phyloP scores from a whole-genome alignment of 2,888 invertebrate species.

The Meganola albula region DNA sequence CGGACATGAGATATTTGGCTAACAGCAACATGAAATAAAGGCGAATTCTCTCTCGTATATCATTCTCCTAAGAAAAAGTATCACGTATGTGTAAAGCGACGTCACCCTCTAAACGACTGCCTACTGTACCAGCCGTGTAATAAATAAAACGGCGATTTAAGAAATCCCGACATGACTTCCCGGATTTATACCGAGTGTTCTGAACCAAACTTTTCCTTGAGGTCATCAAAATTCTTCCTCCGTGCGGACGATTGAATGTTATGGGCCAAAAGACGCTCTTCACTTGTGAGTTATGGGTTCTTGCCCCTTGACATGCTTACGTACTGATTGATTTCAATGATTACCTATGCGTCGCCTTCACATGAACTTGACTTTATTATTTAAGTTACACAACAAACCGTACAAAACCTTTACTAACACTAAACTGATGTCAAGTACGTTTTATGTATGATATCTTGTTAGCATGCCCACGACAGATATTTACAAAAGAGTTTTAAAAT shows the following conservation, averaged over 20 bases:
- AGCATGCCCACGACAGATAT: no score
- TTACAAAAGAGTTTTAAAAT: no score
- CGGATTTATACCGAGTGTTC: slow-evolving; percentile 72
- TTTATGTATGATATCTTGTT: no score
- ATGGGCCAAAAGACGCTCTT: slow-evolving; percentile 69
- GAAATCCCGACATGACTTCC: slow-evolving; percentile 71
- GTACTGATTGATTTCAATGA: slow-evolving; percentile 63
- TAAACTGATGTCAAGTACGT: slow-evolving; percentile 11
- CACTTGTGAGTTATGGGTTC: slow-evolving; percentile 64
- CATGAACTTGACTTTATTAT: no score
- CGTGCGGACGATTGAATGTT: slow-evolving; percentile 74
- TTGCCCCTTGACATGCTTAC: slow-evolving; percentile 58
- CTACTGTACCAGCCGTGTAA: slow-evolving; percentile 57
- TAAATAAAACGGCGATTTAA: slow-evolving; percentile 74
- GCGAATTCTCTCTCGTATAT: slow-evolving; percentile 33
- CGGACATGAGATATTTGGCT: slow-evolving; percentile 20
- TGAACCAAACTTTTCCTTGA: slow-evolving; percentile 67
- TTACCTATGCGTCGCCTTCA: slow-evolving; percentile 34
- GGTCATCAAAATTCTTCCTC: slow-evolving; percentile 73
- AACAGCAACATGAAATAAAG: slow-evolving; percentile 33
- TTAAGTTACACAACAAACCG: no score
- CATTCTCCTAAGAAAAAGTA: slow-evolving; percentile 40
- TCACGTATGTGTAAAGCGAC: slow-evolving; percentile 54
- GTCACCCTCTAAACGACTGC: slow-evolving; percentile 60
- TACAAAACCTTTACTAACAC: no score